A percentile compares a stretch with the other conserved stretches of the same genome.
These are phyloP conservation scores for Drosophila eugracilis DNA, from an alignment of 1,140 invertebrate genomes.

Conservation along the genomic window DNA sequence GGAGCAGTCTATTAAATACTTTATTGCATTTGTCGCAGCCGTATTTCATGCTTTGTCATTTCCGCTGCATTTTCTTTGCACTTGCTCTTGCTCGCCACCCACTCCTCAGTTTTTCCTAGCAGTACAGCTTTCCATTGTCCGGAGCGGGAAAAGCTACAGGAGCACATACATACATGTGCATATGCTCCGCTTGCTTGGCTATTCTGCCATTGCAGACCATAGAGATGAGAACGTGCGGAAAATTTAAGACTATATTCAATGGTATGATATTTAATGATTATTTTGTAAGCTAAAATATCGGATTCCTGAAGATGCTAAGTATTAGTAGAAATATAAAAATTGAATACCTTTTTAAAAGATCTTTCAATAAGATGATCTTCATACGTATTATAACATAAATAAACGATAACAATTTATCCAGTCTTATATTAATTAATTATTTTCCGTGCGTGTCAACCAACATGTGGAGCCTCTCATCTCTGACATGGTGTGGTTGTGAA, in stretches of 20 bases:
- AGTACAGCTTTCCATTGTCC: slow-evolving; percentile 63
- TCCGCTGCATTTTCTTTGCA: slow-evolving; percentile 81
- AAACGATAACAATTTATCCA: background rate
- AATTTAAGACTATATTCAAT: too few relatives aligned
- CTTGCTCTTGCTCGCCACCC: slow-evolving; percentile 34
- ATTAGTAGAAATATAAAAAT: too few relatives aligned
- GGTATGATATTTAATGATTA: too few relatives aligned
- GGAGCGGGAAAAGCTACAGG: slow-evolving; percentile 14
- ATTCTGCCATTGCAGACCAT: slow-evolving; percentile 3
- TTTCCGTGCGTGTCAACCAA: slow-evolving; percentile 5
- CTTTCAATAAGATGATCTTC: too few relatives aligned
- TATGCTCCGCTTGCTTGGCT: slow-evolving; percentile 27
- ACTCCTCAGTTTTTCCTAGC: slow-evolving; percentile 20
- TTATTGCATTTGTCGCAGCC: slow-evolving; percentile 84
- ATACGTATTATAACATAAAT: background rate
- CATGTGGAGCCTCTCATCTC: slow-evolving; percentile 11
- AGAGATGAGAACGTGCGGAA: slow-evolving; percentile 30
- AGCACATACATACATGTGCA: slow-evolving; percentile 30
- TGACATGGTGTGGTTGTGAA: slow-evolving; percentile 17
- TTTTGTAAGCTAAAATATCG: too few relatives aligned
- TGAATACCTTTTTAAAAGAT: too few relatives aligned
- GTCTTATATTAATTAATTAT: background rate
- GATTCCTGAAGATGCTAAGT: too few relatives aligned
- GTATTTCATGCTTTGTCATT: slow-evolving; percentile 83
- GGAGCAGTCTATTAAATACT: slow-evolving; percentile 84